Evolutionary conservation across 2,797 vertebrate species (phyloP).

Genomic region (Arnoldichthys spilopterus): DNA sequence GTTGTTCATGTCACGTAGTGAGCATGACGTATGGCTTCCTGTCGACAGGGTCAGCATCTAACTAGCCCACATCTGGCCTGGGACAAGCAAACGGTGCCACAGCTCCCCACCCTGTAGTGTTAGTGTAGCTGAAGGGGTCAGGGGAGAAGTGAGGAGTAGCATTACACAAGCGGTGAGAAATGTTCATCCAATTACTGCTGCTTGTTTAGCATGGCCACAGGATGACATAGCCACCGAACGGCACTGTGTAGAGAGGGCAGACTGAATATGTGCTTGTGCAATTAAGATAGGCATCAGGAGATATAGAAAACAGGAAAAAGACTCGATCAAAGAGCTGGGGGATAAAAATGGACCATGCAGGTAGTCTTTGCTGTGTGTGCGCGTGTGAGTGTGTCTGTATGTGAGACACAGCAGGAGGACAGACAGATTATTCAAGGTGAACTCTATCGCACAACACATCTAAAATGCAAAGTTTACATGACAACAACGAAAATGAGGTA

Average conservation of each 20-base stretch:
- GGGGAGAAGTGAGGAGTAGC: conserved; percentile 49
- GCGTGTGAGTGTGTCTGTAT: conserved; percentile 20
- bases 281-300: conserved; percentile 65
- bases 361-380: conserved; percentile 50
- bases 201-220: conserved; percentile 52
- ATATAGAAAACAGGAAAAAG: conserved; percentile 56
- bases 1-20: conserved; percentile 55
- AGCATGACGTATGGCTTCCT: conserved; percentile 76
- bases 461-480: conserved; percentile 75
- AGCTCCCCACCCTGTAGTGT: conserved; percentile 51
- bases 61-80: conserved; percentile 67
- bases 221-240: conserved; percentile 47
- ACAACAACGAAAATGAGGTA: conserved; percentile 65
- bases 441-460: conserved; percentile 69
- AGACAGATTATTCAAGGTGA: conserved; percentile 70
- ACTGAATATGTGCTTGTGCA: conserved; percentile 56
- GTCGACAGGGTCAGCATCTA: conserved; percentile 70
- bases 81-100: conserved; percentile 50
- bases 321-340: conserved; percentile 63
- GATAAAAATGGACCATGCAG: conserved; percentile 63
- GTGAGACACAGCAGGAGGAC: conserved; percentile 51
- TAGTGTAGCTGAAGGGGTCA: conserved; percentile 53
- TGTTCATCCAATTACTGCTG: conserved; percentile 55
- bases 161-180: conserved; percentile 58
- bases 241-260: conserved; percentile 27